Evolutionary conservation across 2,888 invertebrate species (phyloP).

Genomic region (Lasioglossum pauxillum): DNA sequence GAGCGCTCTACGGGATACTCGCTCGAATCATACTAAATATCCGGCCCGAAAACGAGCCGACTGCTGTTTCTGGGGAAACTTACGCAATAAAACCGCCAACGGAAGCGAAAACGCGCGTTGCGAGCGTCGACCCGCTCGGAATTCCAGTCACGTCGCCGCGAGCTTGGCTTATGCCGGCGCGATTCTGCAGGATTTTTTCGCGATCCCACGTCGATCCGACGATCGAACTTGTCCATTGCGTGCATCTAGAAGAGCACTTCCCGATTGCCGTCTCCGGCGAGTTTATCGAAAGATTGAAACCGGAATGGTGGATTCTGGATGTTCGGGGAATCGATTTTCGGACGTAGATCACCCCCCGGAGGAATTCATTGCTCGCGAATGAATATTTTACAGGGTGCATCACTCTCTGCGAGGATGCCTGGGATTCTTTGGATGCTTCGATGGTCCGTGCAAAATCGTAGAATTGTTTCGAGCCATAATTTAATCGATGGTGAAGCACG

Average conservation of each 20-base stretch:
- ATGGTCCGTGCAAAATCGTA: not conserved
- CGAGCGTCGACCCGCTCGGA: constrained; percentile 9
- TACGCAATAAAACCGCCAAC: constrained; percentile 70
- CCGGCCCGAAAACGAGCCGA: constrained; percentile 61
- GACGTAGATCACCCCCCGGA: not conserved
- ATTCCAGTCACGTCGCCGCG: constrained; percentile 31
- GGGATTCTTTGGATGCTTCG: not conserved
- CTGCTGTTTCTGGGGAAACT: constrained; percentile 72
- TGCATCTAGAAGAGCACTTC: not conserved
- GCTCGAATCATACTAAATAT: constrained; percentile 73
- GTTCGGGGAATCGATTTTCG: not conserved
- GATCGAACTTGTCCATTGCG: not conserved
- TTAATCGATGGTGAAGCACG: not conserved
- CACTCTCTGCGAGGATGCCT: not conserved
- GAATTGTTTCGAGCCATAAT: not conserved
- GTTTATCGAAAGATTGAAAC: not conserved
- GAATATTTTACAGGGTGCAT: constrained; percentile 1
- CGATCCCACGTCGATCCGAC: not conserved
- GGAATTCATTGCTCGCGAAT: constrained; percentile 3
- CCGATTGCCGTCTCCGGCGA: not conserved
- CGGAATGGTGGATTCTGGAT: not conserved
- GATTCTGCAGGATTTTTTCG: constrained; percentile 20
- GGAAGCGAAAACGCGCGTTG: not conserved
- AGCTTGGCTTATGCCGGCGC: constrained; percentile 7
- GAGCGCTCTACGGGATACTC: constrained; percentile 40